Evolutionary conservation across 2,113 vertebrate genomes (phyloP).

Genomic region (Phalacrocorax pelagicus): DNA sequence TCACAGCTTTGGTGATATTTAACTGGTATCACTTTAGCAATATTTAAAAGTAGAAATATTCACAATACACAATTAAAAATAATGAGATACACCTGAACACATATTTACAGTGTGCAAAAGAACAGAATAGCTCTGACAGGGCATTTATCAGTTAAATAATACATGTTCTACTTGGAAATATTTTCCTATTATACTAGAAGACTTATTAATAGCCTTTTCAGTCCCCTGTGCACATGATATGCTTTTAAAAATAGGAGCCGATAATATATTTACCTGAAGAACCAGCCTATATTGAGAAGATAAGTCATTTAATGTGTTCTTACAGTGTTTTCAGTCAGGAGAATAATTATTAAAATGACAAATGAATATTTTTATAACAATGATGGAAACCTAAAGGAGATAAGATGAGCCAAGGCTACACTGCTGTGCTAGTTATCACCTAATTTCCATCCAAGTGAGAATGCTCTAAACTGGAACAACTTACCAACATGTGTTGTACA

Average conservation of each 20-base stretch:
- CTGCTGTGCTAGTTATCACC: background rate
- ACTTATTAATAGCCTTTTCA: background rate
- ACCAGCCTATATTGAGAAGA: background rate
- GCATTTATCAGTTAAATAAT: constrained; percentile 26
- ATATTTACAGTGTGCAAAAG: background rate
- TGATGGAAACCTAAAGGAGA: background rate
- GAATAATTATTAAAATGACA: background rate
- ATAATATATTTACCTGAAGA: background rate
- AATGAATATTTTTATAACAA: background rate
- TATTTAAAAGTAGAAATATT: background rate
- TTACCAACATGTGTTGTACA: accelerated
- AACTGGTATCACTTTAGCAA: background rate
- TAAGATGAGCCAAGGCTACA: background rate
- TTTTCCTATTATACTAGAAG: background rate
- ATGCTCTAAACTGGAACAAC: background rate
- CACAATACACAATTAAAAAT: constrained; percentile 5
- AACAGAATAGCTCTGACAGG: background rate
- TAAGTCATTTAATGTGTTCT: background rate
- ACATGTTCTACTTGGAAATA: background rate
- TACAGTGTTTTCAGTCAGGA: background rate
- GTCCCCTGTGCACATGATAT: background rate
- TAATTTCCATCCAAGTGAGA: background rate
- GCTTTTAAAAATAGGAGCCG: background rate
- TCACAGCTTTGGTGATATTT: background rate
- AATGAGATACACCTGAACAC: background rate